Conservation (phyloP, 2,113 vertebrate genomes). For the Megalops atlanticus region DNA sequence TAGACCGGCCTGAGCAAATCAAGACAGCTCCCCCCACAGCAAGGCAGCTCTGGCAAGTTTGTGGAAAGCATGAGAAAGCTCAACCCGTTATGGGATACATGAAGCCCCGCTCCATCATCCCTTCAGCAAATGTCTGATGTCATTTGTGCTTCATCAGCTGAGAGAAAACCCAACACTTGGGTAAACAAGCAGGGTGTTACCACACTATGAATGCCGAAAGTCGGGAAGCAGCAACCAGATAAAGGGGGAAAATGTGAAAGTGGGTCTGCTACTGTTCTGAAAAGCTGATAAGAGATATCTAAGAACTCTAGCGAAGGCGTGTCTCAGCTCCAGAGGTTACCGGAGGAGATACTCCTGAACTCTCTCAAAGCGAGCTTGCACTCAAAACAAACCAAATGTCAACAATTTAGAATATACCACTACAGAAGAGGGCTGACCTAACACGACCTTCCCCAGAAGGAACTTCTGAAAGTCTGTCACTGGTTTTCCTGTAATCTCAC, state of each 20-base stretch:
- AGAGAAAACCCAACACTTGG: background rate
- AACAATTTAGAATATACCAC: background rate
- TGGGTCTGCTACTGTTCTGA: background rate
- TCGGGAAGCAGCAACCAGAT: too few relatives aligned
- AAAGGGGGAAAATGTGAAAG: background rate
- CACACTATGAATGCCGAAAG: background rate
- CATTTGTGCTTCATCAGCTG: background rate
- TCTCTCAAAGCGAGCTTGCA: background rate
- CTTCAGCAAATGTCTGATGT: background rate
- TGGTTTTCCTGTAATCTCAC: slow-evolving; percentile 15
- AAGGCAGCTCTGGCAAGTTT: background rate
- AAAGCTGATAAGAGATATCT: background rate
- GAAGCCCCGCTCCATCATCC: background rate
- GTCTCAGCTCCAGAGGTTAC: background rate
- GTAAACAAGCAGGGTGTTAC: too few relatives aligned
- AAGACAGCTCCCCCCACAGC: background rate
- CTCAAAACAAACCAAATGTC: background rate
- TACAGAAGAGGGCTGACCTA: background rate
- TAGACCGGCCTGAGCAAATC: background rate
- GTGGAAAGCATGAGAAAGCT: background rate
- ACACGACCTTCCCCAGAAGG: background rate
- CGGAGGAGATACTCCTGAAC: background rate
- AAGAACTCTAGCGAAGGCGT: background rate
- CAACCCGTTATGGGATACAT: too few relatives aligned
- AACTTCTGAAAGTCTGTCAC: background rate